phyloP scores from a whole-genome alignment of 1,140 invertebrate species.

The Halotydeus destructor region DNA sequence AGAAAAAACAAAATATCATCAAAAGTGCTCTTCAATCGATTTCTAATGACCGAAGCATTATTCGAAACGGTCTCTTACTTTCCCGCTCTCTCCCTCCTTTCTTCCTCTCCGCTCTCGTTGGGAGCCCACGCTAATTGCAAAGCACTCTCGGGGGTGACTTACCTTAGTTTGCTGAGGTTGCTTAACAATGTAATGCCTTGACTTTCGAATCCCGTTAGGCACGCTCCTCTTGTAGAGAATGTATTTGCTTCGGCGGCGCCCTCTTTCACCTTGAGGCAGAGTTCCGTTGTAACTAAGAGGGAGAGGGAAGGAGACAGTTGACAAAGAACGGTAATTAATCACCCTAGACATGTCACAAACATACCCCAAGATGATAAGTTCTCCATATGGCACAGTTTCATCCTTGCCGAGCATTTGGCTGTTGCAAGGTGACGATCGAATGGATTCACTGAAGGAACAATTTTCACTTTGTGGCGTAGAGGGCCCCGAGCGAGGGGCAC shows the following conservation, averaged over 20 bases:
- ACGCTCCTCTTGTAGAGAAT: constrained; percentile 56
- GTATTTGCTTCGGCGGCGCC: constrained; percentile 78
- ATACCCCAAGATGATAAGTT: constrained; percentile 80
- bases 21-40: background rate
- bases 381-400: too few species aligned
- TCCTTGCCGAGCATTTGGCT: too few species aligned
- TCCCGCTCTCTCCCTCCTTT: too few species aligned
- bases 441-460: too few species aligned
- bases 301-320: constrained; percentile 1
- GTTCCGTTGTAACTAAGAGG: constrained; percentile 73
- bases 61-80: too few species aligned
- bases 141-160: constrained; percentile 10
- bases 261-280: constrained; percentile 71
- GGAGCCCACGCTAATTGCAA: too few species aligned
- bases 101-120: too few species aligned
- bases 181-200: constrained; percentile 79
- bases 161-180: constrained; percentile 44
- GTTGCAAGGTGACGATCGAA: too few species aligned
- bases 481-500: too few species aligned
- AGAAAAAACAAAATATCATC: background rate
- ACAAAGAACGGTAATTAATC: constrained; percentile 3
- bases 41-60: too few species aligned
- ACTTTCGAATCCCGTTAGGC: constrained; percentile 79
- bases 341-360: constrained; percentile 19
- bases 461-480: too few species aligned